Evolutionary conservation across 2,113 vertebrate genomes (phyloP), one percentile per base, ranked within the genome.

Genomic region (Grammomys surdaster): DNA sequence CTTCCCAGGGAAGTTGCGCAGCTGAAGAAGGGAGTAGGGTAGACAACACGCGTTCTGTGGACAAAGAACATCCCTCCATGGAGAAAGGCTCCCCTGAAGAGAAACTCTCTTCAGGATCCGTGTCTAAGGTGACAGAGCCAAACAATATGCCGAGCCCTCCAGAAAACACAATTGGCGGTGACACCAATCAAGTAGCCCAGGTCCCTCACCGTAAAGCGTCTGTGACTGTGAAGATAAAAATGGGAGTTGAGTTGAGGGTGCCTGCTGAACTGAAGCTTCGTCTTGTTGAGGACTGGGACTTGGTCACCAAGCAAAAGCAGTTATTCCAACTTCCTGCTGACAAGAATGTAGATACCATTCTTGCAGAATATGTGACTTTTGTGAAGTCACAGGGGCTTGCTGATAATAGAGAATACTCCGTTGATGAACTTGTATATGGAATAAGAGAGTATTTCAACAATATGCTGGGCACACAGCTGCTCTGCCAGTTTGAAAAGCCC

Each of bases 371-470:
- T 96, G 99, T 99, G 96, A 99, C 98, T 97, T 99, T 99, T 97
- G 99, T 99, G 97, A 99, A 99, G 90, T 99, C 99, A 1, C 99
- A 99, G 98, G 99, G 99, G 93, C 99, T 99, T n/a, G n/a, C n/a
- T 5, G 99, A 99, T 98, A 99, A 99, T 98, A 99, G 99, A 97
- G 99, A 99, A 90, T 99, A 99, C 2, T 99, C 99, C 3, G 99
- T 99, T 89, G 99, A 99, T 3, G 99, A 99, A 96, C 99, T 99
- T 12, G 99, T 99, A 54, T 99, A 99, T 85, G 99, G 99, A 12
- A 99, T 99, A 94, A 99, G 99, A n/a, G 99, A 99, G 87, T 99
- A 99, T 98, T 99, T 99, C 98, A 99, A 99, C 0, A 99, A 99
- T 88, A 99, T 99, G 99, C 98, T 99, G 96, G 99, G 99, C 77